Evolutionary conservation across 2,888 invertebrate genomes (phyloP).

Genomic region (Pterobdella sp.): DNA sequence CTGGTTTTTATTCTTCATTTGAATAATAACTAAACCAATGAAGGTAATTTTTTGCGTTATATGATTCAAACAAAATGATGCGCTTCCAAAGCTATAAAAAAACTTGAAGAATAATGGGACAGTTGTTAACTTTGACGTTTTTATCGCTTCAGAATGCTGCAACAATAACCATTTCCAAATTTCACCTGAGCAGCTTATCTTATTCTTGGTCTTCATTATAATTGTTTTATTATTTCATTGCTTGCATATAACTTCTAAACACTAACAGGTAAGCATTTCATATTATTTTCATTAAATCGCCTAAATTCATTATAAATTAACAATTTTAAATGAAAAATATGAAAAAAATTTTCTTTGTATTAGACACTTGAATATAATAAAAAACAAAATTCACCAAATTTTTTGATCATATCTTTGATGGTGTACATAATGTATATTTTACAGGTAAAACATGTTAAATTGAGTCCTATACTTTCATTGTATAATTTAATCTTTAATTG

Average conservation of each 20-base stretch:
- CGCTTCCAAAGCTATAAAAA: background rate
- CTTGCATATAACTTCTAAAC: background rate
- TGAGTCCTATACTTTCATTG: constrained; percentile 5
- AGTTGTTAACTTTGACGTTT: too few relatives aligned
- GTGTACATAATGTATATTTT: background rate
- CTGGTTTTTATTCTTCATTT: too few relatives aligned
- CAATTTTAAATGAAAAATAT: too few relatives aligned
- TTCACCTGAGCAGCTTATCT: constrained; percentile 5
- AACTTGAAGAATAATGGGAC: background rate
- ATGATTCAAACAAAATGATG: too few relatives aligned
- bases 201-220: background rate
- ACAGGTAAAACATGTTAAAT: background rate
- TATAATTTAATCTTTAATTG: constrained; percentile 2
- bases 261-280: background rate
- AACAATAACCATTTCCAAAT: background rate
- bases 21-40: too few relatives aligned
- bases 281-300: too few relatives aligned
- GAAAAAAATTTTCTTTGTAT: too few relatives aligned
- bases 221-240: constrained; percentile 15
- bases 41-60: too few relatives aligned
- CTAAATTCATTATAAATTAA: too few relatives aligned
- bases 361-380: too few relatives aligned
- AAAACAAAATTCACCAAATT: background rate
- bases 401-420: background rate
- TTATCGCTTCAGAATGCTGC: too few relatives aligned